A percentile compares a stretch with the other conserved stretches of the same genome.
Evolutionary conservation across 2,113 vertebrate genomes (phyloP).

Genomic region (Blennius ocellaris): DNA sequence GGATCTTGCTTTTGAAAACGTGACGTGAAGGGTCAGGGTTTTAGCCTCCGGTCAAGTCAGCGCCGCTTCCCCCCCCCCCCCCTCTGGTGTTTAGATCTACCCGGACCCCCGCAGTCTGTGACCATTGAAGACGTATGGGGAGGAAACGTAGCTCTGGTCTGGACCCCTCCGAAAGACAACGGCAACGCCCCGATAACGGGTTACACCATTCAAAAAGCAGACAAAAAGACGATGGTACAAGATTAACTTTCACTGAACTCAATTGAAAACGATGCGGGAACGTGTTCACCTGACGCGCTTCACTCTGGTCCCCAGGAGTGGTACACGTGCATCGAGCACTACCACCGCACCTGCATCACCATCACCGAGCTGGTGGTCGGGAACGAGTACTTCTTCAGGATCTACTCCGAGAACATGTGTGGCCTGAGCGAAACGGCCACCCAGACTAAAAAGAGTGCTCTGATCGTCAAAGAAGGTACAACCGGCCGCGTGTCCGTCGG

Average conservation of each 20-base stretch:
- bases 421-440: constrained; percentile 93
- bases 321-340: constrained; percentile 91
- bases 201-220: constrained; percentile 98
- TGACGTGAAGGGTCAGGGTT: not conserved
- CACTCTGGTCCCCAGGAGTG: constrained; percentile 76
- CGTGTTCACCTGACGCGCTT: not conserved
- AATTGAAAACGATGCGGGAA: not conserved
- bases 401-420: constrained; percentile 96
- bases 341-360: constrained; percentile 93
- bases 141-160: constrained; percentile 92
- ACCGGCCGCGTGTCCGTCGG: not conserved
- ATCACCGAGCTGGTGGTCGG: constrained; percentile 95
- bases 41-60: not conserved
- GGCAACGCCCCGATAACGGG: constrained; percentile 95
- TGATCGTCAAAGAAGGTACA: constrained; percentile 95
- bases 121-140: constrained; percentile 96
- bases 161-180: constrained; percentile 92
- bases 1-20: not conserved
- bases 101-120: constrained; percentile 90
- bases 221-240: constrained; percentile 97
- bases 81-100: constrained; percentile 85
- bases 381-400: constrained; percentile 96
- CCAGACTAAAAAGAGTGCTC: constrained; percentile 91
- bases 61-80: not conserved
- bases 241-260: not conserved